phyloP scores from a whole-genome alignment of 1,140 invertebrate species.

The Heterodera schachtii region DNA sequence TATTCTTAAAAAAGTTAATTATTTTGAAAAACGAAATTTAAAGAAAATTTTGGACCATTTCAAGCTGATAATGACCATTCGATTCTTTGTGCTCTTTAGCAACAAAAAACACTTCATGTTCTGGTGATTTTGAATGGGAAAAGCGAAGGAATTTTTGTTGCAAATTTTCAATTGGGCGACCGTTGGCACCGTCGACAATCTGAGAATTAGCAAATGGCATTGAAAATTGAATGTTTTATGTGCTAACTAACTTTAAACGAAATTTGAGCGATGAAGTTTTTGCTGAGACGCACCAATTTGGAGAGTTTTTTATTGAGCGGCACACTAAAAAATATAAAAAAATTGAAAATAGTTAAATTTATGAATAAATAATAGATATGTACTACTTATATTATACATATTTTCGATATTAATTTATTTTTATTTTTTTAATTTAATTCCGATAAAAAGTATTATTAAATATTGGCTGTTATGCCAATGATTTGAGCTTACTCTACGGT shows the following conservation, averaged over 20 bases:
- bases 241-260: background rate
- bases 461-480: too few species aligned
- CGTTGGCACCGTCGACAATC: background rate
- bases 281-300: background rate
- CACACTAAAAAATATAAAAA: background rate
- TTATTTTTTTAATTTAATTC: too few species aligned
- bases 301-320: background rate
- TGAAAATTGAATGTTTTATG: background rate
- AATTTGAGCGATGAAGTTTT: background rate
- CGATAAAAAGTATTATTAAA: too few species aligned
- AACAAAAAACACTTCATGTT: constrained; percentile 27
- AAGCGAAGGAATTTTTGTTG: constrained; percentile 24
- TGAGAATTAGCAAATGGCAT: background rate
- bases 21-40: background rate
- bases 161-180: background rate
- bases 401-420: too few species aligned
- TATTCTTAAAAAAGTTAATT: background rate
- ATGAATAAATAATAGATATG: too few species aligned
- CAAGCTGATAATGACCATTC: constrained; percentile 12
- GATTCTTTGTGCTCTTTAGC: constrained; percentile 20
- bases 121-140: constrained; percentile 12
- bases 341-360: too few species aligned
- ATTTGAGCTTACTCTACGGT: background rate
- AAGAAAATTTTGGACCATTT: background rate
- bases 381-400: too few species aligned